Base-by-base conservation (phyloP, 30 jellyfish, hydroid and myxozoan genomes). In the Turritopsis dohrnii region DNA sequence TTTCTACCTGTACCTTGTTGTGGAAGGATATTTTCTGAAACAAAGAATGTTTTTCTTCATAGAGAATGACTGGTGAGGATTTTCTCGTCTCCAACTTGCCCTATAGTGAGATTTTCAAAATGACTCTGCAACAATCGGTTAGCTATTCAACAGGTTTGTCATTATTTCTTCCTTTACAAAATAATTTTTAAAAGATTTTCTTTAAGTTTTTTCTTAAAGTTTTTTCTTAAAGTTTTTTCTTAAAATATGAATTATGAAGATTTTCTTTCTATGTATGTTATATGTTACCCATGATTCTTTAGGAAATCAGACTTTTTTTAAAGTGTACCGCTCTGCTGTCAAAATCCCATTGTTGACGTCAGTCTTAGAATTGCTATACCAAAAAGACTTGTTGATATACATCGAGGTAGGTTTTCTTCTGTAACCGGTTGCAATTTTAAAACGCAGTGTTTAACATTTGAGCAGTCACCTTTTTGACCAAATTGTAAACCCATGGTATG, bases 61-160 rank as follows among this genome's bases (percentile, higher is more conserved):
- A 92, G 97, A 81, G 97, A 28, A 52, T 92, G 85, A 80, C 96
- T 19, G 94, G 94, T 8, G 90, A 83, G 22, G 88, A 87, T 80
- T 84, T 86, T 52, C 24, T 72, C 20, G 87, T 83, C 21, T 66
- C 85, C 20, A 71, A 53, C 18, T 81, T 87, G 29, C 84, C 89
- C 7, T 92, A 87, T 65, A 71, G 23, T 26, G 91, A 87, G 27
- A 71, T 92, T n/a, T 5, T 79, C 28, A 88, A 79, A 22, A n/a
- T 84, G 83, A 66, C 60, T 17, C 41, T 92, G 54, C 66, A 60
- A 81, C 84, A 71, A 22, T 29, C 30, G 19, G 27, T 90, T 0
- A 24, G 3, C 22, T 88, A 84, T 28, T 88, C 89, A 76, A 83
- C 53, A 1, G 66, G 18, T 52, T 29, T 1, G 54, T 76, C 9